Evolutionary conservation across 2,113 vertebrate genomes (phyloP), one percentile per base, ranked within the genome.

Genomic region (Coturnix japonica): DNA sequence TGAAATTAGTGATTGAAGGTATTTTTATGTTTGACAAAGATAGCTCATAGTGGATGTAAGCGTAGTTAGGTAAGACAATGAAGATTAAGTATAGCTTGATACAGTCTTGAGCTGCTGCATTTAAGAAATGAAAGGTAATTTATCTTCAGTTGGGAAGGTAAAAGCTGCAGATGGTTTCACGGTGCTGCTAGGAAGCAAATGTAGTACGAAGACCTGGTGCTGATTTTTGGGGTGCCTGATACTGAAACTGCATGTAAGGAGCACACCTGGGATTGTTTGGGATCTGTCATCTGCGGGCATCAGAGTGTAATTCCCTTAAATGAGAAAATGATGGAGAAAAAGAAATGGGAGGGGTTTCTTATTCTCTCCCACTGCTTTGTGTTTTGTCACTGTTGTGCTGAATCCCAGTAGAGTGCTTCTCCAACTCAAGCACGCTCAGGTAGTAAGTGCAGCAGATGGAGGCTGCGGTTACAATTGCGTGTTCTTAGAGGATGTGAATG

Each of bases 71-170:
- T 44, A 16, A 33, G 53, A 23, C 26, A 39, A 12, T 11, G 25
- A 31, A 23, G 41, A 26, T 47, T 3, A 12, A 20, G 7, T 28
- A 44, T 31, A 61, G 19, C 6, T 4, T 43, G n/a, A n/a, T 19
- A 25, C 4, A 47, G n/a, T 30, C 11, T 16, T n/a, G 60, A 46
- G 12, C 37, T 69, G 0, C 19, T 59, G 79, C 1, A 0, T 11
- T 49, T 63, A 72, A 64, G 37, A 65, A 73, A 57, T 25, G 6
- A 10, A 33, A 35, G 49, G 9, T 51, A 10, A 18, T 60, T 64
- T 49, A 11, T 6, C 11, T 57, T 77, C 30, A 8, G 0, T 2
- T 59, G 61, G 60, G 37, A 59, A 39, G 72, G 23, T 43, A 7
- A 57, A 7, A 57, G 11, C 11, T 77, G 37, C 54, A 78, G 64